These are phyloP conservation scores for Tetramorium simillimum DNA, from an alignment of 1,140 invertebrate genomes.

Conservation along the genomic window DNA sequence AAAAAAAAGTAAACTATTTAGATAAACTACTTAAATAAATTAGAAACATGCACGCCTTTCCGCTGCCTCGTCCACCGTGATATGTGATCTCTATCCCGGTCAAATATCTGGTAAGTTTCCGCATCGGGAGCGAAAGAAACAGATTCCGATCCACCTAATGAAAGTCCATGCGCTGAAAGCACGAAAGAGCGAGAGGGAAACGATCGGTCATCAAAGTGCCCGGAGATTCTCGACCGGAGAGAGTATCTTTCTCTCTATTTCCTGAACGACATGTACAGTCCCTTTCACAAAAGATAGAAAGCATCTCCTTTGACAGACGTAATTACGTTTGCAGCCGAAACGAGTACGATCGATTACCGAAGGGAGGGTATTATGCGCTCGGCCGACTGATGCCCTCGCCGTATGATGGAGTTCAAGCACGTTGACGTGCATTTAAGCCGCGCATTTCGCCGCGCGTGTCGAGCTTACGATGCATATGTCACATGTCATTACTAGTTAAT, in stretches of 20 bases:
- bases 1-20: slow-evolving; percentile 4
- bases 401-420: not conserved
- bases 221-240: slow-evolving; percentile 38
- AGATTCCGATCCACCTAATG: slow-evolving; percentile 52
- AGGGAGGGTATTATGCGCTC: slow-evolving; percentile 31
- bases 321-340: slow-evolving; percentile 58
- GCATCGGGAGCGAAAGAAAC: slow-evolving; percentile 44
- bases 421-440: slow-evolving; percentile 27
- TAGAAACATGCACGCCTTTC: slow-evolving; percentile 13
- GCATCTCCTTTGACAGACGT: slow-evolving; percentile 43
- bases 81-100: slow-evolving; percentile 29
- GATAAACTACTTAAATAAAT: slow-evolving; percentile 17
- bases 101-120: slow-evolving; percentile 42
- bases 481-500: slow-evolving; percentile 25
- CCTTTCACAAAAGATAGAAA: slow-evolving; percentile 37
- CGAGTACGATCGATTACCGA: slow-evolving; percentile 54
- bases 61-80: slow-evolving; percentile 4
- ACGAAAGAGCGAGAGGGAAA: slow-evolving; percentile 9
- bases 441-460: not conserved
- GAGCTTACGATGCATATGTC: slow-evolving; percentile 31
- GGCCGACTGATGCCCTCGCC: slow-evolving; percentile 9
- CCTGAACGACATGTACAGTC: slow-evolving; percentile 34
- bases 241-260: slow-evolving; percentile 56
- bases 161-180: slow-evolving; percentile 34
- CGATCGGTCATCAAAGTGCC: slow-evolving; percentile 43